Percentiles rank a stretch among this genome's conserved stretches.
phyloP scores from a whole-genome alignment of 1,140 invertebrate species.

The Myzus persicae region DNA sequence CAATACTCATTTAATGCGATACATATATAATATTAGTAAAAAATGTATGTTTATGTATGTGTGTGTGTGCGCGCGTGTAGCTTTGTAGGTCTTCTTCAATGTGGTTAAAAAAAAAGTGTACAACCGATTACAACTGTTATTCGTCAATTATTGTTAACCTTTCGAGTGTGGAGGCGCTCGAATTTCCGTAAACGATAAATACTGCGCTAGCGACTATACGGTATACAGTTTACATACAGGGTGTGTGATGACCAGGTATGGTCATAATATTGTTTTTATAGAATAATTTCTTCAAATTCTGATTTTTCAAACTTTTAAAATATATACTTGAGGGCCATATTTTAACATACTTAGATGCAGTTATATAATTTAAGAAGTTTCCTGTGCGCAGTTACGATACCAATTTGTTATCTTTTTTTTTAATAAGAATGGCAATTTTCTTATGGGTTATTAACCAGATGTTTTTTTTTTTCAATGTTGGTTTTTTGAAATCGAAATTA shows the following conservation, averaged over 20 bases:
- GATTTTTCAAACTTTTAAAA: background rate
- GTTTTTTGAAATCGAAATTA: too few relatives aligned
- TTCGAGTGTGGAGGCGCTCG: background rate
- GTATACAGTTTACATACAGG: background rate
- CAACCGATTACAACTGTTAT: background rate
- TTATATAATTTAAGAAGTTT: background rate
- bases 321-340: background rate
- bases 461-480: too few relatives aligned
- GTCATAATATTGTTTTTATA: too few relatives aligned
- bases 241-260: background rate
- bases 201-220: background rate
- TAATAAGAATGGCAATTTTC: background rate
- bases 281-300: background rate
- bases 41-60: background rate
- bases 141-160: background rate
- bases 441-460: too few relatives aligned
- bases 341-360: background rate
- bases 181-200: background rate
- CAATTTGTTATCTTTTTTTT: background rate
- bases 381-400: rapidly evolving
- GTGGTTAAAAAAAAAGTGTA: background rate
- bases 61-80: background rate
- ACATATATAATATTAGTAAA: background rate
- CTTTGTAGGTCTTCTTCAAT: background rate
- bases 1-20: background rate